Conservation (phyloP, 2,888 invertebrate species). For the Onchidella celtica region DNA sequence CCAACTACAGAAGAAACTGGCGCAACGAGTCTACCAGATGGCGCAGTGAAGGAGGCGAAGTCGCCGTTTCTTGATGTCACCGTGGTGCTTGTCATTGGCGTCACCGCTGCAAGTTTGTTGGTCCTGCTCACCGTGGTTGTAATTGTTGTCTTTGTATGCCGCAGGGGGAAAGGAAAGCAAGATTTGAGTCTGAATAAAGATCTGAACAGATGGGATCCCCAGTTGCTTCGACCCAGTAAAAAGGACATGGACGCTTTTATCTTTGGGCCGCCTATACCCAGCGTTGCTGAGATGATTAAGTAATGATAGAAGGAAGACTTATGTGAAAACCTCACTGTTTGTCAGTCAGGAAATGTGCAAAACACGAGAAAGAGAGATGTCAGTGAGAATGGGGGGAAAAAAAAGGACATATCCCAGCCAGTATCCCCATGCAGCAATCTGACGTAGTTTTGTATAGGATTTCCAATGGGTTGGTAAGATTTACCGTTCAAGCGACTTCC, state of each 20-base stretch:
- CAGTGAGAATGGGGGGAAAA: background rate
- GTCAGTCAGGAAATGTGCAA: too few species aligned
- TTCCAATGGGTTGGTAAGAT: too few species aligned
- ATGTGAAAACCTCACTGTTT: too few species aligned
- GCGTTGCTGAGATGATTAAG: constrained; percentile 33
- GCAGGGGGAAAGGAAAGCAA: background rate
- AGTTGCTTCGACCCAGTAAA: constrained; percentile 39
- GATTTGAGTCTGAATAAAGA: constrained; percentile 31
- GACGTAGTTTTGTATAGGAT: too few species aligned
- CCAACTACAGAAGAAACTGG: too few species aligned
- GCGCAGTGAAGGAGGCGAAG: background rate
- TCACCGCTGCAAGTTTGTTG: background rate
- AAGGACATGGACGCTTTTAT: constrained; percentile 27
- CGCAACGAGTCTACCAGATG: too few species aligned
- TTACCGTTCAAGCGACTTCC: too few species aligned
- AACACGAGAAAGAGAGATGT: background rate
- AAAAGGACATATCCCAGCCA: too few species aligned
- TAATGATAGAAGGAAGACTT: too few species aligned
- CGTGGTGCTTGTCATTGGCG: background rate
- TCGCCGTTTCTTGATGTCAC: background rate
- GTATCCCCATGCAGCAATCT: too few species aligned
- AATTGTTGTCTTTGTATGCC: background rate
- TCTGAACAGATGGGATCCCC: constrained; percentile 42
- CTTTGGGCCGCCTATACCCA: constrained; percentile 30
- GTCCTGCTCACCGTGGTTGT: background rate